Evolutionary conservation across 2,797 vertebrate species (phyloP).

Genomic region (Alexandromys oeconomus): DNA sequence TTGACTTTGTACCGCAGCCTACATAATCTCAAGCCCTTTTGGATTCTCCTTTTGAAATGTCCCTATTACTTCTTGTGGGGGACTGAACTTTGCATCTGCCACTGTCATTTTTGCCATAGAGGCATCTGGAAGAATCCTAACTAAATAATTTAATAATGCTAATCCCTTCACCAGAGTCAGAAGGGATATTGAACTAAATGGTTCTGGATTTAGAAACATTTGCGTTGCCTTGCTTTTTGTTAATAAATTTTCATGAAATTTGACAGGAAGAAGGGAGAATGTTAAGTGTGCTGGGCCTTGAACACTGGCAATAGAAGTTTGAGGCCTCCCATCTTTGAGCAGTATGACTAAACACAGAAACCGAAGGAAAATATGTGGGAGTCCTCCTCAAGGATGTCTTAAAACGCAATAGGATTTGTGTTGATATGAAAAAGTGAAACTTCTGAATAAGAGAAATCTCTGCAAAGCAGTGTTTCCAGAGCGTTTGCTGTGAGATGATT

Average conservation of each 20-base stretch:
- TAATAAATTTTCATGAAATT: constrained; percentile 22
- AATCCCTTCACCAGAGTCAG: constrained; percentile 34
- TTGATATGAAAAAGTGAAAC: not conserved
- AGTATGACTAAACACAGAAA: constrained; percentile 19
- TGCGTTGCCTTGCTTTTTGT: not conserved
- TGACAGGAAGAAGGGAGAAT: not conserved
- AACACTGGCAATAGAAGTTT: not conserved
- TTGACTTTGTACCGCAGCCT: not conserved
- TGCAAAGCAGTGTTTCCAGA: constrained; percentile 21
- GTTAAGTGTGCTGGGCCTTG: not conserved
- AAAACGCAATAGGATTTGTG: constrained; percentile 8
- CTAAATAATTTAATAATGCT: constrained; percentile 18
- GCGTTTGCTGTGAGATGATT: not conserved
- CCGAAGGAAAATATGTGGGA: constrained; percentile 1
- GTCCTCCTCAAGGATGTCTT: not conserved
- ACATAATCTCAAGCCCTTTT: not conserved
- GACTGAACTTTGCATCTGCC: constrained; percentile 3
- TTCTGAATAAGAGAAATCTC: constrained; percentile 16
- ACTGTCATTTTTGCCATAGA: not conserved
- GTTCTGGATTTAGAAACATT: not conserved
- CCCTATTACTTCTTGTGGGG: not conserved
- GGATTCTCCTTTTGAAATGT: not conserved
- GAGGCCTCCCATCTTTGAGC: not conserved
- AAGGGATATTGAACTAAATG: constrained; percentile 26
- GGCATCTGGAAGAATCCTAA: not conserved